phyloP scores from a whole-genome alignment of 2,113 vertebrate genomes.

The Equus przewalskii region DNA sequence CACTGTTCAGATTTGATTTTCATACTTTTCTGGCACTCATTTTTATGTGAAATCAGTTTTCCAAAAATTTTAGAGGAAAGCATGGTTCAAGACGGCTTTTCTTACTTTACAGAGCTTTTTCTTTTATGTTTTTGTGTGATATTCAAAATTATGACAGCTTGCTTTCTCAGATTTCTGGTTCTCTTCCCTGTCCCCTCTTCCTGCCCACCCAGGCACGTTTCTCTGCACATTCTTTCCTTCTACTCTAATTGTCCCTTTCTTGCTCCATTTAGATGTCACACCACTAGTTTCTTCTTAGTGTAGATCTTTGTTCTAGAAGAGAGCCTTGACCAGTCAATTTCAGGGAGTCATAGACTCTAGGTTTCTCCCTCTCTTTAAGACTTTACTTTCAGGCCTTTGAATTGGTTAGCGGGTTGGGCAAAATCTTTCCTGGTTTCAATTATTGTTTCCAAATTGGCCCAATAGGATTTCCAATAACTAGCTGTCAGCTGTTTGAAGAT shows the following conservation, averaged over 20 bases:
- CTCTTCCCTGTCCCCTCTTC: rapidly evolving
- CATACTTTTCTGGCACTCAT: background rate
- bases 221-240: background rate
- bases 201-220: background rate
- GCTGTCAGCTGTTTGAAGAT: background rate
- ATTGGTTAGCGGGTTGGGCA: background rate
- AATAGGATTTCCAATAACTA: background rate
- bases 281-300: background rate
- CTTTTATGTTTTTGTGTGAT: background rate
- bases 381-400: background rate
- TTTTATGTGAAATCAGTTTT: background rate
- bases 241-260: background rate
- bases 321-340: background rate
- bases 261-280: background rate
- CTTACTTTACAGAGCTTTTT: background rate
- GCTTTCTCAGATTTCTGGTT: background rate
- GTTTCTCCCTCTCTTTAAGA: background rate
- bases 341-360: background rate
- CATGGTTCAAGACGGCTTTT: background rate
- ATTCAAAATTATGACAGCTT: background rate
- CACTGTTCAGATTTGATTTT: background rate
- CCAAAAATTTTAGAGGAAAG: background rate
- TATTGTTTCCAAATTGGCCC: background rate
- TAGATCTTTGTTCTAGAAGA: background rate
- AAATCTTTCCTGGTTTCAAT: background rate